Base-by-base conservation (phyloP, 2,113 vertebrate genomes). In the Callocephalon fimbriatum region DNA sequence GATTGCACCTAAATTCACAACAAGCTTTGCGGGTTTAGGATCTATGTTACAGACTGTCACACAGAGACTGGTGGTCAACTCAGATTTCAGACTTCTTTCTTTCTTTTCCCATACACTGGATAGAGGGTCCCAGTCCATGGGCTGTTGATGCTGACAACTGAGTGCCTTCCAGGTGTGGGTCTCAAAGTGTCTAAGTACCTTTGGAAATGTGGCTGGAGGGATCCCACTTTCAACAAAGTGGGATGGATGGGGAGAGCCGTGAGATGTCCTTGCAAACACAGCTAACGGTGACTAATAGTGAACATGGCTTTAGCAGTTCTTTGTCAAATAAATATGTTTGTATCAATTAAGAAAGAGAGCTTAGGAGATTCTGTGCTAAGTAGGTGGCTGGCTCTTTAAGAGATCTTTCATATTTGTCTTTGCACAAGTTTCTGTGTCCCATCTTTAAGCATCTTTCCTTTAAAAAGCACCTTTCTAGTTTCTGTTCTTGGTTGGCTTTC, bases 1-100 rank as follows among this genome's bases (percentile, higher is more conserved):
- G 29, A 32, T 67, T 62, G 32, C 9, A 67, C 10, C 45, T 62
- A 35, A 72, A 72, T 40, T 31, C 40, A 44, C 27, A 66, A 27
- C 32, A 48, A 71, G 6, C 45, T 61, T 56, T 72, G 25, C 56
- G 32, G 26, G 19, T 75, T 54, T 81, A 27, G 10, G 31, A 44
- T 40, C 51, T 25, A 26, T 0, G 0, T 67, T 45, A 40, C 1
- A 0, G n/a, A 63, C 31, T 58, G 16, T 65, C 65, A 68, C 38
- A 35, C 25, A 53, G 72, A 80, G 23, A 18, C 35, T 61, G 35
- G 31, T 38, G 35, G 19, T 54, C 40, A 61, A 31, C 48, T 86
- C 80, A 81, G 47, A 29, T 35, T 86, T 80, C 50, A 89, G 37
- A 22, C 20, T 76, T 45, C 23, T 67, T 79, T 40, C 45, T 75